Evolutionary conservation across 2,113 vertebrate genomes (phyloP).

Genomic region (Tenrec ecaudatus): DNA sequence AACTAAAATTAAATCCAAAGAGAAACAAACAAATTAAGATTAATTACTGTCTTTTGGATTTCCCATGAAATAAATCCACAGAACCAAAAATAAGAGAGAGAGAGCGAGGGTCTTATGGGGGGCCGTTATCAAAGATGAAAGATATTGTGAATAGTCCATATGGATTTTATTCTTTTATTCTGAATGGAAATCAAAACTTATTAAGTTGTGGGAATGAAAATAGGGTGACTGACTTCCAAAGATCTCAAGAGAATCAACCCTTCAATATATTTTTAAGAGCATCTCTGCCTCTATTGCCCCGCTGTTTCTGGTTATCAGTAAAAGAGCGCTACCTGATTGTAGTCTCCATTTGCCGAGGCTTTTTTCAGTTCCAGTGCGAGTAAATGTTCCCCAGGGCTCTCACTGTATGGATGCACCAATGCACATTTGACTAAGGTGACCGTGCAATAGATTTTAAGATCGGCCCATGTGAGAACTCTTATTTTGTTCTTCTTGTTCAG

Average conservation of each 20-base stretch:
- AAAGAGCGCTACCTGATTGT: neutral
- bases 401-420: too few species aligned
- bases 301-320: neutral
- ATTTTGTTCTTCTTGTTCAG: too few species aligned
- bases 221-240: neutral
- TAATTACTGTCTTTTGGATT: neutral
- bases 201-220: neutral
- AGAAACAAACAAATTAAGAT: neutral
- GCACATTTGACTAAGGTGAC: too few species aligned
- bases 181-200: constrained; percentile 37
- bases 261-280: neutral
- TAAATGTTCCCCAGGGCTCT: neutral
- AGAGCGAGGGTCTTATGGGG: neutral
- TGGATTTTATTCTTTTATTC: neutral
- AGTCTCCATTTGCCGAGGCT: neutral
- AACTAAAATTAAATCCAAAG: too few species aligned
- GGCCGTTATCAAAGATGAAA: neutral
- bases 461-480: too few species aligned
- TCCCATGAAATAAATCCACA: neutral
- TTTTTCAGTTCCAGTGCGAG: neutral
- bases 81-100: neutral
- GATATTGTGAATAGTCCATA: neutral
- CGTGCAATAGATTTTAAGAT: too few species aligned
- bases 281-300: neutral
- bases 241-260: constrained; percentile 3